Evolutionary conservation across 1,140 invertebrate genomes (phyloP), one percentile per base, ranked within the genome.

Genomic region (Sycobia sp.): DNA sequence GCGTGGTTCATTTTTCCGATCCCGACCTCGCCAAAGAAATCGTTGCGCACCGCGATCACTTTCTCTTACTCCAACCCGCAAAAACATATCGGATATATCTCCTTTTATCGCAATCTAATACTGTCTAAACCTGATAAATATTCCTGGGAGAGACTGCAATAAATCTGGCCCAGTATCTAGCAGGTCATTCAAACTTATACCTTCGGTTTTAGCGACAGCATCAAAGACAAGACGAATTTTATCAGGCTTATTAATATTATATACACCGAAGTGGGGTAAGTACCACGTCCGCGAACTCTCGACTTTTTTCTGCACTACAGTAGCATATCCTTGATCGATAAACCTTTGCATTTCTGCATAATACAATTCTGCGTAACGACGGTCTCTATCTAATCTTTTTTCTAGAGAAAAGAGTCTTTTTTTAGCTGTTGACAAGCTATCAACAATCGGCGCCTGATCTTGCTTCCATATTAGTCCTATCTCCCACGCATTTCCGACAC

Each of bases 51-150:
- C 29, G 49, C 55, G 51, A 68, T 69, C 39, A 18, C 20, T 20
- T 2, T 18, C 16, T 4, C 2, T 20, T 2, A 43, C n/a, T 20
- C n/a, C n/a, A 9, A 75, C 38, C 36, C 66, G 70, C 0, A 78
- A 54, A 27, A 81, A 81, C 77, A 79, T 81, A 11, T 79, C 79
- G 18, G 54, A 23, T 0, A 79, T 78, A 50, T 77, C 72, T 20
- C 60, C 69, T 9, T 10, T 61, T 9, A 75, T 58, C 1, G 71
- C 73, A n/a, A n/a, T n/a, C n/a, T n/a, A n/a, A n/a, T n/a, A n/a
- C n/a, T n/a, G n/a, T n/a, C n/a, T n/a, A n/a, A n/a, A n/a, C n/a
- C n/a, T n/a, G n/a, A n/a, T n/a, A n/a, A n/a, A n/a, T n/a, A n/a
- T n/a, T n/a, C n/a, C n/a, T n/a, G n/a, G n/a, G n/a, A n/a, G n/a